phyloP scores from a whole-genome alignment of 2,797 vertebrate species.

The Sciaenops ocellatus region DNA sequence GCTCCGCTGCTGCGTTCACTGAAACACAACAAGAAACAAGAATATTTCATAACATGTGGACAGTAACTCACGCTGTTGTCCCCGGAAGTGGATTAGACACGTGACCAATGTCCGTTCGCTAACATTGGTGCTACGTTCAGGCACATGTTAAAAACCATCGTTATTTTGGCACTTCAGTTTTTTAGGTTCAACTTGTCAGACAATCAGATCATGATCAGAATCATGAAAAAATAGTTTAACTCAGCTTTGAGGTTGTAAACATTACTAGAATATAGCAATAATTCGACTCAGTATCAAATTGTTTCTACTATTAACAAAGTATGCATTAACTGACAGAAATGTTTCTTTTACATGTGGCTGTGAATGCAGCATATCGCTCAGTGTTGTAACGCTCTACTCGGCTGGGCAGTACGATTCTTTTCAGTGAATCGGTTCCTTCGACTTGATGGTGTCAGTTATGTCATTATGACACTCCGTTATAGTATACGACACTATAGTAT shows the following conservation, averaged over 20 bases:
- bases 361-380: not conserved
- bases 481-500: no score
- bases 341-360: not conserved
- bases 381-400: not conserved
- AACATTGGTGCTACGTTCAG: slow-evolving; percentile 50
- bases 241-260: rapidly evolving
- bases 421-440: no score
- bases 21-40: not conserved
- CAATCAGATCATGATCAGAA: no score
- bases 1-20: not conserved
- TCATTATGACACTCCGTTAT: no score
- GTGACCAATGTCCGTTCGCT: slow-evolving; percentile 43
- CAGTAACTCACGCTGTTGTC: slow-evolving; percentile 71
- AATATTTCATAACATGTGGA: slow-evolving; percentile 29
- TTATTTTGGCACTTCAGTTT: not conserved
- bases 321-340: not conserved
- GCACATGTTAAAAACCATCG: slow-evolving; percentile 5
- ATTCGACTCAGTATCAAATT: not conserved
- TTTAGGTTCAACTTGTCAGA: not conserved
- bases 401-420: no score
- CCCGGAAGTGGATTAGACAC: slow-evolving; percentile 72
- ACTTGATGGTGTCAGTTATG: no score
- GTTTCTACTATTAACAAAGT: not conserved
- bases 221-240: rapidly evolving
- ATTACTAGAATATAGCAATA: not conserved